These are phyloP conservation scores for Morelia viridis DNA, from an alignment of 2,797 vertebrate genomes.

Conservation along the genomic window DNA sequence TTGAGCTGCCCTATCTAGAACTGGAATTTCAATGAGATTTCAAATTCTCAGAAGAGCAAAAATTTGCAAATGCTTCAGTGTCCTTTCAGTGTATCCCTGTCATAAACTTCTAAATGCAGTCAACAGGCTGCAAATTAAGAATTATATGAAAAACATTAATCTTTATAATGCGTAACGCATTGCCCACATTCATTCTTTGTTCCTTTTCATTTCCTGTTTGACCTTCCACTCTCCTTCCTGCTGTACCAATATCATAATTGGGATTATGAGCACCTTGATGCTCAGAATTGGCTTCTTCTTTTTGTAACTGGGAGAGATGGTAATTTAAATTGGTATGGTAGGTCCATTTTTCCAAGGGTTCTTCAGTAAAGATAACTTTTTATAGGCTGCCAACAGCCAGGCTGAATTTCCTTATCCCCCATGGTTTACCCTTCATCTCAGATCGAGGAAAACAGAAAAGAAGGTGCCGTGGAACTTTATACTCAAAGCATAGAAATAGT, in stretches of 20 bases:
- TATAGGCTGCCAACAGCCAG: background rate
- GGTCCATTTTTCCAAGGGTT: background rate
- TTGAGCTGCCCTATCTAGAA: slow-evolving; percentile 37
- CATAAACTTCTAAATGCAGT: background rate
- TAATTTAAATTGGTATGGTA: background rate
- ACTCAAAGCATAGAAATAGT: too few relatives aligned
- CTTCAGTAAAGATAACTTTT: background rate
- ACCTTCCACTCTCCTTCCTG: background rate
- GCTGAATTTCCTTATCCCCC: background rate
- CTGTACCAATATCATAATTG: background rate
- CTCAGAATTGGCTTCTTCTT: background rate
- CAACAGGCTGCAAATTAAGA: background rate
- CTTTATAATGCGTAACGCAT: background rate
- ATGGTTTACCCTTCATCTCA: background rate
- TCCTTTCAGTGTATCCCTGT: background rate
- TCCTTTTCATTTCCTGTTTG: background rate
- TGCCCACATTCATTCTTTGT: background rate
- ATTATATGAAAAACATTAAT: background rate
- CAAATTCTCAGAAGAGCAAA: slow-evolving; percentile 30
- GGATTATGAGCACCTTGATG: background rate
- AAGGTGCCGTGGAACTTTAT: background rate
- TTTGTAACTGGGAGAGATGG: background rate
- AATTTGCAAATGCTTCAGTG: slow-evolving; percentile 32
- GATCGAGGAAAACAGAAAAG: background rate
- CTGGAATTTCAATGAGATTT: slow-evolving; percentile 59